Conservation (phyloP, 2,888 invertebrate species). For the Drosophila demipolita region DNA sequence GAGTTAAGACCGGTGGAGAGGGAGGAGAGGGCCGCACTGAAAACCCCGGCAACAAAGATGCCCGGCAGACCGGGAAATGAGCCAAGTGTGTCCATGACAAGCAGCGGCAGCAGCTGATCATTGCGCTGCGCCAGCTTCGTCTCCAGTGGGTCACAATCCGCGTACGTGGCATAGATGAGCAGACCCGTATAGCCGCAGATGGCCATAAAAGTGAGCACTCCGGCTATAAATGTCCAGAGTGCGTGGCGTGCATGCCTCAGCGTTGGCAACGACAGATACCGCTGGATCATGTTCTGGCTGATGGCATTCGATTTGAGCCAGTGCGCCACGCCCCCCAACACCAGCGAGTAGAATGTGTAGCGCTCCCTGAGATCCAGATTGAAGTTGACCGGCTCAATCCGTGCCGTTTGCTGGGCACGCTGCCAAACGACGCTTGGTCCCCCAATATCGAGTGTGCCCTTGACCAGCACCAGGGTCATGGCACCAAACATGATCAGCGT, state of each 20-base stretch:
- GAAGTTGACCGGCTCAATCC: constrained; percentile 88
- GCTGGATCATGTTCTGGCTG: constrained; percentile 92
- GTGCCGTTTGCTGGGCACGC: constrained; percentile 87
- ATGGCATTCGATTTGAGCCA: constrained; percentile 91
- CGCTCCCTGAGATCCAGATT: constrained; percentile 89
- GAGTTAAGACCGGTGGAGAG: constrained; percentile 92
- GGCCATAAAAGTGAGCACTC: constrained; percentile 90
- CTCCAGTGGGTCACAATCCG: constrained; percentile 93
- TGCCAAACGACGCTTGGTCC: constrained; percentile 87
- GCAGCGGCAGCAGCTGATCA: constrained; percentile 92
- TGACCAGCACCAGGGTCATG: constrained; percentile 88
- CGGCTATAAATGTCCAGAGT: constrained; percentile 90
- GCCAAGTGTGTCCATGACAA: constrained; percentile 94
- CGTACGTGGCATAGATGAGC: constrained; percentile 93
- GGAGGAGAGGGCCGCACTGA: constrained; percentile 95
- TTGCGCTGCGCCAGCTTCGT: constrained; percentile 90
- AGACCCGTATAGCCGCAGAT: constrained; percentile 94
- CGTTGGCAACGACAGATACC: constrained; percentile 90
- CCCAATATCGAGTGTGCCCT: constrained; percentile 88
- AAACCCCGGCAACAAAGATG: constrained; percentile 95
- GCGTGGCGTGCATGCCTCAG: constrained; percentile 86
- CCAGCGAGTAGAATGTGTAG: constrained; percentile 90
- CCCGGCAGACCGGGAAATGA: constrained; percentile 93
- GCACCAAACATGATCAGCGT: constrained; percentile 89
- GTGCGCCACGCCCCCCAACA: constrained; percentile 89